Evolutionary conservation across 37 sponge, comb jelly and placozoan species (phyloP), one percentile per base, ranked within the genome.

Genomic region (Corticium candelabrum): DNA sequence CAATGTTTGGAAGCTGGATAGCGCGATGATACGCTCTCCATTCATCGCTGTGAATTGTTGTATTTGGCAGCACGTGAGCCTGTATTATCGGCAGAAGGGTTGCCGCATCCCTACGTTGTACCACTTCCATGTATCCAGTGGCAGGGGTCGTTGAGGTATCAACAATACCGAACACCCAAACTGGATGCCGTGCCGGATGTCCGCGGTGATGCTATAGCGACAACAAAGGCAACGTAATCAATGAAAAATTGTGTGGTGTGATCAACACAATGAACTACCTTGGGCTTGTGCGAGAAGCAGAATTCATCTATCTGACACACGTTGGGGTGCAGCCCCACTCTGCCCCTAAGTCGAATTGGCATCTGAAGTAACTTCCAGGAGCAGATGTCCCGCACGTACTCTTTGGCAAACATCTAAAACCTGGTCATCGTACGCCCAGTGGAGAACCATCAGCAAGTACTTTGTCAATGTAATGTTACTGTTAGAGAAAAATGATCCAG

Each of bases 131-230:
- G 27, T 40, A 76, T 37, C 77, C 77, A 3, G 37, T 33, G 11
- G 77, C 77, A 37, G 77, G 77, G 32, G 32, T 33, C 32, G 32
- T 35, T 3, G 77, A 76, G 3, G 41, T 5, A 15, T 76, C 77
- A 37, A 76, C 77, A 7, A 76, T 76, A 5, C 77, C 77, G 41
- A 76, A 76, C 5, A 76, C 77, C 77, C 77, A 76, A 29, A 35
- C 37, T 4, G 31, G 37, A 29, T 37, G n/a, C 36, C 37, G 39
- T 15, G 77, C 39, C 4, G 37, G 37, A 37, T 4, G 32, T 4
- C 77, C 77, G 15, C 77, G 77, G 21, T 76, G 77, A 37, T 76
- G 37, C 77, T 50, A 21, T 21, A 43, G 40, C 0, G 1, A 72
- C 0, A 33, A 3, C 2, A 72, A 74, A 72, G 35, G 68, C 2